These are phyloP conservation scores for Drosophila recens DNA, from an alignment of 2,888 invertebrate species.

Conservation along the genomic window DNA sequence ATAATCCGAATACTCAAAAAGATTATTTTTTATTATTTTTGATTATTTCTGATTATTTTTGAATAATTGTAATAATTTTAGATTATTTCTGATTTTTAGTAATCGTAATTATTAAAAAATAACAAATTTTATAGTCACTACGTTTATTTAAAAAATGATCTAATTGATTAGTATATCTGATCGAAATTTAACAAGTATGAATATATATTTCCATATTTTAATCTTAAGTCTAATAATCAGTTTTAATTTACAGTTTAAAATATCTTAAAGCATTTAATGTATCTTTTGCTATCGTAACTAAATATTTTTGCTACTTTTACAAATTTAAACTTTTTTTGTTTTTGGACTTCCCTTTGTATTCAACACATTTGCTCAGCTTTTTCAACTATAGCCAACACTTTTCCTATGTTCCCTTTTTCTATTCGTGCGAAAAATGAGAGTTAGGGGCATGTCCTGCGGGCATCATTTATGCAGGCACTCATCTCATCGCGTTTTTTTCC, in stretches of 20 bases:
- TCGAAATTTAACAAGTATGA: too few species aligned
- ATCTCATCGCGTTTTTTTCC: constrained; percentile 31
- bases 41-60: too few species aligned
- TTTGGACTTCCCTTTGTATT: constrained; percentile 28
- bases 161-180: too few species aligned
- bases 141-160: too few species aligned
- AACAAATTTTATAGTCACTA: too few species aligned
- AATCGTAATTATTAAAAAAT: too few species aligned
- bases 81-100: too few species aligned
- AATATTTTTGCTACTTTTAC: constrained; percentile 2
- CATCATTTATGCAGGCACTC: constrained; percentile 62
- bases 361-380: constrained; percentile 38
- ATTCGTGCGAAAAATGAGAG: background rate
- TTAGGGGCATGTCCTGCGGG: constrained; percentile 49
- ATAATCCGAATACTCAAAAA: too few species aligned
- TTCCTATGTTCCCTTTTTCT: constrained; percentile 16
- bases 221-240: background rate
- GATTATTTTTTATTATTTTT: too few species aligned
- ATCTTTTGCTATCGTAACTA: background rate
- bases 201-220: too few species aligned
- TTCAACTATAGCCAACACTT: constrained; percentile 37
- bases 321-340: constrained; percentile 3
- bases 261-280: background rate
- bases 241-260: too few species aligned
- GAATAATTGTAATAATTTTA: too few species aligned